Evolutionary conservation across 2,888 invertebrate species (phyloP).

Genomic region (Hesperia comma): DNA sequence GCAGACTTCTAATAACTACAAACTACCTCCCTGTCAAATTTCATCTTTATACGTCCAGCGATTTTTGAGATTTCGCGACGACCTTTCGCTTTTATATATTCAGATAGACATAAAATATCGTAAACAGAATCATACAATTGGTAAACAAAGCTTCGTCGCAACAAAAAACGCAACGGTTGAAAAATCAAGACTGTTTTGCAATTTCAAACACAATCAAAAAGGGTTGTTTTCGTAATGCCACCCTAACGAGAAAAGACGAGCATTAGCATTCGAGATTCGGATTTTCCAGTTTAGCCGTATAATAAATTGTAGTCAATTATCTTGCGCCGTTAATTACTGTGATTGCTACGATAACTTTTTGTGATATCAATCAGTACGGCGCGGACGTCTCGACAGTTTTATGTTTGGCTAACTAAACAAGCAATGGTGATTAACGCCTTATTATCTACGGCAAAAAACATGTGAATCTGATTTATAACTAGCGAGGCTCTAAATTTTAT

Average conservation of each 20-base stretch:
- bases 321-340: slow-evolving; percentile 10
- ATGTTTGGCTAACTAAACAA: slow-evolving; percentile 1
- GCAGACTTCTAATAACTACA: too few species aligned
- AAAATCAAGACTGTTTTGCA: background rate
- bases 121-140: too few species aligned
- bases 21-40: too few species aligned
- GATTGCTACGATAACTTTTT: slow-evolving; percentile 14
- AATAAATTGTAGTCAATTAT: slow-evolving; percentile 22
- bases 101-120: too few species aligned
- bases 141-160: too few species aligned
- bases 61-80: too few species aligned
- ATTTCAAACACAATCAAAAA: background rate
- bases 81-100: too few species aligned
- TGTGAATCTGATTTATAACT: background rate
- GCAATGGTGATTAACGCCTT: slow-evolving; percentile 13
- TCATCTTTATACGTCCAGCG: too few species aligned
- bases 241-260: background rate
- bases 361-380: slow-evolving; percentile 4
- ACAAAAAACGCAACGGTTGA: too few species aligned
- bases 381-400: slow-evolving; percentile 10
- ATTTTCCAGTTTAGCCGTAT: background rate
- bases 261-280: slow-evolving; percentile 1
- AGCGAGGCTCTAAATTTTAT: background rate
- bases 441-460: slow-evolving; percentile 4
- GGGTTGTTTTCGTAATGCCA: background rate